These are phyloP conservation scores for Drosophila seclusa DNA, from an alignment of 2,888 invertebrate genomes.

Conservation along the genomic window DNA sequence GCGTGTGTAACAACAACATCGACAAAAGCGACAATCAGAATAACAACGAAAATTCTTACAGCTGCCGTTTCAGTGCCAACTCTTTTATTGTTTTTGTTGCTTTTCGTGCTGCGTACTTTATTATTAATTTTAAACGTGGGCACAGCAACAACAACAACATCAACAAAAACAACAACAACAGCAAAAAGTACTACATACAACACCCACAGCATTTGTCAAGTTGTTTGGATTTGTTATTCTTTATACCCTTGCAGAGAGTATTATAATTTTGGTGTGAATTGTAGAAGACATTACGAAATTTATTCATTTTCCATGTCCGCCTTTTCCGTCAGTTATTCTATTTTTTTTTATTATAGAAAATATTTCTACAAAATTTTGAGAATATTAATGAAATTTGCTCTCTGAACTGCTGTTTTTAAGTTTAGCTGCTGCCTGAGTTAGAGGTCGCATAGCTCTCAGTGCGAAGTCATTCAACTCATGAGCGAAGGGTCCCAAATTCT, in stretches of 20 bases:
- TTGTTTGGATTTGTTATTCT: constrained; percentile 53
- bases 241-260: neutral
- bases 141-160: constrained; percentile 44
- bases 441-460: neutral
- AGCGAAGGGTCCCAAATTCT: neutral
- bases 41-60: constrained; percentile 58
- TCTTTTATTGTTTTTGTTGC: constrained; percentile 36
- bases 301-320: neutral
- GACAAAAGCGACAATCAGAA: constrained; percentile 26
- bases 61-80: constrained; percentile 58
- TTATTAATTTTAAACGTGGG: constrained; percentile 75
- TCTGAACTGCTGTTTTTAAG: neutral
- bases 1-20: constrained; percentile 23
- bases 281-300: neutral
- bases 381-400: neutral
- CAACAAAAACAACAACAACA: constrained; percentile 24
- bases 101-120: constrained; percentile 63
- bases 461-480: neutral
- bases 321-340: neutral
- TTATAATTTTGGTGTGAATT: neutral
- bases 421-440: constrained; percentile 2
- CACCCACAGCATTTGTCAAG: constrained; percentile 73
- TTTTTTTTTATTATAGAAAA: neutral
- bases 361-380: neutral
- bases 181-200: constrained; percentile 54